Evolutionary conservation across 2,797 vertebrate genomes (phyloP).

Genomic region (Adrianichthys oophorus): DNA sequence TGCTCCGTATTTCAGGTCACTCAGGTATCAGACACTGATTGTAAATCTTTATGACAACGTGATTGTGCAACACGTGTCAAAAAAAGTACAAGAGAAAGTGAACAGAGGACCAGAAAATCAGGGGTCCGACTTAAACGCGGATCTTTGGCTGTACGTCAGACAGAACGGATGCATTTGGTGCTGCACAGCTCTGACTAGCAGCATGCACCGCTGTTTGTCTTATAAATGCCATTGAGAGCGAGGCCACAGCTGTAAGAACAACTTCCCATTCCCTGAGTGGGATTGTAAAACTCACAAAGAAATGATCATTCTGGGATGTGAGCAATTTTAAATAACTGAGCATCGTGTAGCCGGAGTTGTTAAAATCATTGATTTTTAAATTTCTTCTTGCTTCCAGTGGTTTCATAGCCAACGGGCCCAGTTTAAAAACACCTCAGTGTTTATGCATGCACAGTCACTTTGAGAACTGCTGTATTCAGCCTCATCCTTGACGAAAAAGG

Average conservation of each 20-base stretch:
- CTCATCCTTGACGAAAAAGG: slow-evolving; percentile 51
- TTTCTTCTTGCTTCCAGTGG: slow-evolving; percentile 36
- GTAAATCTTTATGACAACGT: no score
- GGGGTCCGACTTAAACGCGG: slow-evolving; percentile 50
- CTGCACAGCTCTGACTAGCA: slow-evolving; percentile 40
- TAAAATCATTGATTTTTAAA: slow-evolving; percentile 50
- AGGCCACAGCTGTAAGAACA: slow-evolving; percentile 64
- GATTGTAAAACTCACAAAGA: slow-evolving; percentile 66
- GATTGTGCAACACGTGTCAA: slow-evolving; percentile 2
- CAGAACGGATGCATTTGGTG: slow-evolving; percentile 59
- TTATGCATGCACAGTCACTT: slow-evolving; percentile 18
- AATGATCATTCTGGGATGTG: slow-evolving; percentile 50
- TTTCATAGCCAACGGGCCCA: slow-evolving; percentile 15
- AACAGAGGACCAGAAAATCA: slow-evolving; percentile 19
- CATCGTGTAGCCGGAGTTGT: slow-evolving; percentile 35
- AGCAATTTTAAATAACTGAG: slow-evolving; percentile 39
- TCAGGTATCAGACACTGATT: no score
- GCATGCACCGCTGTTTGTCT: slow-evolving; percentile 69
- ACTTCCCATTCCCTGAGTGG: slow-evolving; percentile 59
- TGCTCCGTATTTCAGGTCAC: no score
- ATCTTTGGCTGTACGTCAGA: slow-evolving; percentile 60
- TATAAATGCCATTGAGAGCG: slow-evolving; percentile 65
- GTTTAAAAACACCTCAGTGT: slow-evolving; percentile 26
- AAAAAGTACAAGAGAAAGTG: slow-evolving; percentile 17
- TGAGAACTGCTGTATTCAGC: slow-evolving; percentile 53